Evolutionary conservation across 1,140 invertebrate genomes (phyloP).

Genomic region (Polyergus mexicanus): DNA sequence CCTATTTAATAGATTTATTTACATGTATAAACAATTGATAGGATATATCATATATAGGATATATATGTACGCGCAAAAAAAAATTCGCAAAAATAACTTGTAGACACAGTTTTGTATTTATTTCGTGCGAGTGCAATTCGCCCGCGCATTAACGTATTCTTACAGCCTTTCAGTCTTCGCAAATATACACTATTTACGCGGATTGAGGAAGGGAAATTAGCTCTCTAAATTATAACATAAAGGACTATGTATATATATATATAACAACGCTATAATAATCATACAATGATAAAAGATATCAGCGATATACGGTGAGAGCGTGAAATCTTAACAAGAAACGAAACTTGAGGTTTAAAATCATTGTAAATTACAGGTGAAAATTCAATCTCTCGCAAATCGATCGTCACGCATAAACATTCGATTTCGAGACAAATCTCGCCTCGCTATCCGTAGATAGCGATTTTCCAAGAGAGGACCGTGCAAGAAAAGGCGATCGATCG

Average conservation of each 20-base stretch:
- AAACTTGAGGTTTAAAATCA: not conserved
- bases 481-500: conserved; percentile 63
- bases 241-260: conserved; percentile 65
- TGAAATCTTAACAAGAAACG: not conserved
- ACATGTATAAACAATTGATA: not conserved
- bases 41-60: not conserved
- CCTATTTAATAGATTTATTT: not conserved
- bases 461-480: conserved; percentile 56
- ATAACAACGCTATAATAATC: conserved; percentile 78
- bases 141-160: conserved; percentile 81
- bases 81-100: conserved; percentile 47
- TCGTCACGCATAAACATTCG: not conserved
- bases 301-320: conserved; percentile 2
- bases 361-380: not conserved
- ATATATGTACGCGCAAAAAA: conserved; percentile 1
- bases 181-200: conserved; percentile 83
- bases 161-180: conserved; percentile 86
- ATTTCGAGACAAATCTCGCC: not conserved
- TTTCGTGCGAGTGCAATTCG: conserved; percentile 70
- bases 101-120: conserved; percentile 79
- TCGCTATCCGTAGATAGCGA: not conserved
- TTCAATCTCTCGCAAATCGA: not conserved
- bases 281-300: conserved; percentile 73
- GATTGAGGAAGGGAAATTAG: conserved; percentile 18
- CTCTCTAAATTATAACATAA: conserved; percentile 78